Conservation (phyloP, 2,888 invertebrate species). For the Pocota personata region DNA sequence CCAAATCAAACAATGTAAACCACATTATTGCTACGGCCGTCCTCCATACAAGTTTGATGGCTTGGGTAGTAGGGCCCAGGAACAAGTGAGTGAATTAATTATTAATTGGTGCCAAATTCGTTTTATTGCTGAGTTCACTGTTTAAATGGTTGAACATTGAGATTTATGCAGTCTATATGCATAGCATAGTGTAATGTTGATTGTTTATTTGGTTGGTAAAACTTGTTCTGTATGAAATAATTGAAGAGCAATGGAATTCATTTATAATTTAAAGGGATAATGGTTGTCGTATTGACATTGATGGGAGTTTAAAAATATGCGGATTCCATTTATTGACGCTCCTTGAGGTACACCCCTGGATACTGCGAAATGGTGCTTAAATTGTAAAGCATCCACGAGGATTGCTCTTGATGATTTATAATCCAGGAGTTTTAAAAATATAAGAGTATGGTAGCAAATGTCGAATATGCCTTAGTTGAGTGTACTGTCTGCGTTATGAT, state of each 20-base stretch:
- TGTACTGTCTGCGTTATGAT: no score
- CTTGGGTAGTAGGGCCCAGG: neutral
- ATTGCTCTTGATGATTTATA: no score
- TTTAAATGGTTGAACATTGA: neutral
- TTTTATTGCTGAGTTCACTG: constrained; percentile 6
- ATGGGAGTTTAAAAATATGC: neutral
- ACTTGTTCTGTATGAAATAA: neutral
- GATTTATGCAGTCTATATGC: neutral
- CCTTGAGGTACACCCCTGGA: neutral
- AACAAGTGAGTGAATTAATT: neutral
- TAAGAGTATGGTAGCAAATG: no score
- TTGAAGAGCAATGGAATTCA: neutral
- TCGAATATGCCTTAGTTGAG: no score
- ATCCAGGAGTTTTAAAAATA: no score
- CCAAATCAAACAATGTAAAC: neutral
- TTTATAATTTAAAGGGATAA: neutral
- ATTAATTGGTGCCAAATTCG: neutral
- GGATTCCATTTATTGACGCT: neutral
- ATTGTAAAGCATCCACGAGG: no score
- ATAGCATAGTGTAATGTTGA: neutral
- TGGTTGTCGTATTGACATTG: neutral
- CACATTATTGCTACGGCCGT: neutral
- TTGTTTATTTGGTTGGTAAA: neutral
- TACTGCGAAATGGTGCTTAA: neutral
- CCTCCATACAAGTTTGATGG: neutral